phyloP scores from a whole-genome alignment of 2,888 invertebrate genomes.

The Zaprionus obscuricornis region DNA sequence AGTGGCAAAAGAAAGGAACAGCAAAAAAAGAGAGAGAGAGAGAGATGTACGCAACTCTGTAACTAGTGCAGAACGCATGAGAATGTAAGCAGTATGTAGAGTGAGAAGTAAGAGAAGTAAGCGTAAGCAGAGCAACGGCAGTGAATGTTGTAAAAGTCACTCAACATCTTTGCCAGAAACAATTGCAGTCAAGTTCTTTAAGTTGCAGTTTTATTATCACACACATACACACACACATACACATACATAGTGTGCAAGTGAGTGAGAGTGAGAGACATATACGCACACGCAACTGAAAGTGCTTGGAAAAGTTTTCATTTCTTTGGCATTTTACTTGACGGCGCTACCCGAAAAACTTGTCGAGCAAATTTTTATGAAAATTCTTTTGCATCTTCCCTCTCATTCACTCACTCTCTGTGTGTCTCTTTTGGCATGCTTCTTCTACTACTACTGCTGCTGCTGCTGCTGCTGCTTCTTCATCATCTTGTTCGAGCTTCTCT shows the following conservation, averaged over 20 bases:
- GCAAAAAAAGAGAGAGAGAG: conserved; percentile 9
- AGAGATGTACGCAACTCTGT: conserved; percentile 51
- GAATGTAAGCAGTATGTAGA: conserved; percentile 9
- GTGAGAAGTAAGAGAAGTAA: not conserved
- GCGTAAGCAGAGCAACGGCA: not conserved
- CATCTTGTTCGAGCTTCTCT: no score
- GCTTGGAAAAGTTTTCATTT: conserved; percentile 67
- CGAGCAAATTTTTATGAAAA: conserved; percentile 76
- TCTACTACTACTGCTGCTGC: not conserved
- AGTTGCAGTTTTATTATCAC: conserved; percentile 74
- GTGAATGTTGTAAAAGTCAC: conserved; percentile 72
- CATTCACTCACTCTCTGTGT: conserved; percentile 2
- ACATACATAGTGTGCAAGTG: no score
- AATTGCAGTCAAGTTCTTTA: conserved; percentile 78
- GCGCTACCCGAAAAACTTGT: conserved; percentile 58
- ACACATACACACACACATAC: conserved; percentile 33
- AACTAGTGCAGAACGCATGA: conserved; percentile 41
- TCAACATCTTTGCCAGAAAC: conserved; percentile 72
- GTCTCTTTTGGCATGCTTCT: not conserved
- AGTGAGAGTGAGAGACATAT: no score
- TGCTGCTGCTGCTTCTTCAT: conserved; percentile 3
- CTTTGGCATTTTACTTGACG: conserved; percentile 56
- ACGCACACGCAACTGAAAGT: conserved; percentile 24
- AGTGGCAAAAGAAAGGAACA: conserved; percentile 15
- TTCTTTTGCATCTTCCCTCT: conserved; percentile 49